A percentile compares a stretch with the other conserved stretches of the same genome.
phyloP scores from a whole-genome alignment of 2,797 vertebrate genomes.

The Tadarida brasiliensis region DNA sequence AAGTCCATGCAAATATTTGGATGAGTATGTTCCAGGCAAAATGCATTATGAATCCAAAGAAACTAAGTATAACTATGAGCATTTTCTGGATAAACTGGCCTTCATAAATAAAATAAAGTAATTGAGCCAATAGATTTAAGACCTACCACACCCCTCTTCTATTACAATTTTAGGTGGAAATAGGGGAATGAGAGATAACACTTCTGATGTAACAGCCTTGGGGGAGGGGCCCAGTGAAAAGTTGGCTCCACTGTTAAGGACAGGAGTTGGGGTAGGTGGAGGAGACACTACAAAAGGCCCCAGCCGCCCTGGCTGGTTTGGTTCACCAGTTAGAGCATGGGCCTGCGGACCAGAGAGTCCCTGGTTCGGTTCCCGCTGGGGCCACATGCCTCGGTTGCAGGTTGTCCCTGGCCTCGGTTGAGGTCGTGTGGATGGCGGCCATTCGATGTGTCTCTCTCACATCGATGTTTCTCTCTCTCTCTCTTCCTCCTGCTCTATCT shows the following conservation, averaged over 20 bases:
- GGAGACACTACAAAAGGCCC: background rate
- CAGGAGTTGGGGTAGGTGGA: background rate
- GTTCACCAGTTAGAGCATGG: no score
- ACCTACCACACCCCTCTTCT: background rate
- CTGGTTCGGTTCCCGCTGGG: no score
- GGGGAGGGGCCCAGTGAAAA: background rate
- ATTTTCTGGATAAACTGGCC: slow-evolving; percentile 41
- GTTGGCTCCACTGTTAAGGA: background rate
- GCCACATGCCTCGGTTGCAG: no score
- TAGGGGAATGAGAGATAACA: background rate
- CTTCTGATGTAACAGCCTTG: background rate
- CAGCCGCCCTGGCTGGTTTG: background rate
- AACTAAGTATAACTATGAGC: background rate
- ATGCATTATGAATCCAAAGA: background rate
- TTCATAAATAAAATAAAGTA: slow-evolving; percentile 34
- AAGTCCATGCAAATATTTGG: background rate
- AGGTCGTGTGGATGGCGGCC: no score
- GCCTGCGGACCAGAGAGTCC: no score
- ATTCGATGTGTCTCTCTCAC: no score
- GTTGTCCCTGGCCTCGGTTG: no score
- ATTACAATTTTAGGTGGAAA: background rate
- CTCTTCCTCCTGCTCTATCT: no score
- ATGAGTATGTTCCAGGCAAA: slow-evolving; percentile 18
- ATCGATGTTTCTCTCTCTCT: no score
- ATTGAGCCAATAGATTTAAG: background rate